Percentiles rank a stretch among this genome's conserved stretches.
phyloP scores from a whole-genome alignment of 1,140 invertebrate species.

The Drosophila willistoni region DNA sequence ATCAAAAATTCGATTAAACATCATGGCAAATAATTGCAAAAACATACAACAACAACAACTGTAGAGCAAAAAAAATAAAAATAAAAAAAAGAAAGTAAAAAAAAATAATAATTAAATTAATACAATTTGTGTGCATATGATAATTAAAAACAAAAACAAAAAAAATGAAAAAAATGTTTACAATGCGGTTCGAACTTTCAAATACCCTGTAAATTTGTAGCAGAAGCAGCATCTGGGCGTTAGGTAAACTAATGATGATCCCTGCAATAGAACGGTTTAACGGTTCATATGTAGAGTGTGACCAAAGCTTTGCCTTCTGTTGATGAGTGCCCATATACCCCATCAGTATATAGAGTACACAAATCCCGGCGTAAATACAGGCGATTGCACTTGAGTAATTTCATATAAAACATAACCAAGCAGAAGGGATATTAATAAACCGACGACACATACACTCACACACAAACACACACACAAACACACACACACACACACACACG shows the following conservation, averaged over 20 bases:
- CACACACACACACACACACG: slow-evolving; percentile 41
- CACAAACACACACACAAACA: slow-evolving; percentile 35
- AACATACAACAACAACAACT: slow-evolving; percentile 57
- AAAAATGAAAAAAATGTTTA: slow-evolving; percentile 25
- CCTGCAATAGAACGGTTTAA: too few relatives aligned
- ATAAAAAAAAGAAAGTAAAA: slow-evolving; percentile 18
- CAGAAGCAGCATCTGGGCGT: too few relatives aligned
- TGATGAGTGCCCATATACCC: neutral
- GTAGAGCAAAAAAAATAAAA: slow-evolving; percentile 11
- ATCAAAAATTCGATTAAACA: slow-evolving; percentile 68
- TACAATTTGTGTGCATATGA: slow-evolving; percentile 70
- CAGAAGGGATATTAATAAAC: slow-evolving; percentile 83
- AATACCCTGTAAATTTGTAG: neutral
- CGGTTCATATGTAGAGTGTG: too few relatives aligned
- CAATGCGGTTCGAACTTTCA: neutral
- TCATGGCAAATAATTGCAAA: slow-evolving; percentile 71
- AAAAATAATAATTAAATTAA: slow-evolving; percentile 1
- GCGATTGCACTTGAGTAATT: slow-evolving; percentile 81
- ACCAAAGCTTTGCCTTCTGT: neutral
- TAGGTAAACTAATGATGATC: too few relatives aligned
- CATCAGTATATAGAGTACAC: slow-evolving; percentile 15
- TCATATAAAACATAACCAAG: slow-evolving; percentile 81
- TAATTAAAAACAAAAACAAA: slow-evolving; percentile 67
- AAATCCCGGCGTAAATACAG: slow-evolving; percentile 65
- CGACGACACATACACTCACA: slow-evolving; percentile 64